Conservation (phyloP, 2,888 invertebrate genomes). For the Meiosimyza decipiens region DNA sequence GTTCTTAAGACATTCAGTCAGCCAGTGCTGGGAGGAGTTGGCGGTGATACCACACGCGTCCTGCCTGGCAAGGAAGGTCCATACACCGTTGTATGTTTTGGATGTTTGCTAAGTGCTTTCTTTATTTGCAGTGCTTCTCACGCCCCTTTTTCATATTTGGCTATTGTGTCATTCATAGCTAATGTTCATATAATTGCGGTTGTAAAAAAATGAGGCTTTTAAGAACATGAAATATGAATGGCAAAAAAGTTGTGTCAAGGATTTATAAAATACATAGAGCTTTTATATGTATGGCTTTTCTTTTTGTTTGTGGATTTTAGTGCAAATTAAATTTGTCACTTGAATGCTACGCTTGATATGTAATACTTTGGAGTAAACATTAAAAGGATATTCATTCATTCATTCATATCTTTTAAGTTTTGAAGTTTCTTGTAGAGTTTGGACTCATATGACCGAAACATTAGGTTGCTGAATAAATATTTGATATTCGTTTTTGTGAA, state of each 20-base stretch:
- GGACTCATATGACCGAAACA: no score
- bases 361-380: neutral
- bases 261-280: neutral
- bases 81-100: neutral
- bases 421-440: no score
- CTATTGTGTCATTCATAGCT: conserved; percentile 24
- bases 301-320: neutral
- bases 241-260: conserved; percentile 8
- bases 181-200: conserved; percentile 31
- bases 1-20: conserved; percentile 16
- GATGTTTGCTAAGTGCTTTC: conserved; percentile 31
- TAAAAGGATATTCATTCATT: conserved; percentile 10
- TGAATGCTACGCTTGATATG: neutral
- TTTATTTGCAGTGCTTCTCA: conserved; percentile 14
- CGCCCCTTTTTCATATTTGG: neutral
- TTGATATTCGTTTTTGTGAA: no score
- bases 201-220: conserved; percentile 26
- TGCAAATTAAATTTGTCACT: conserved; percentile 28
- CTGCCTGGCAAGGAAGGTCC: neutral
- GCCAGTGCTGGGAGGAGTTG: neutral
- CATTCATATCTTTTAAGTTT: neutral
- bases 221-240: conserved; percentile 28
- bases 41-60: neutral
- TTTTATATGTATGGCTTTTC: neutral
- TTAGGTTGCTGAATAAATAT: no score